phyloP scores from a whole-genome alignment of 2,888 invertebrate species.

The Balanococcus diminutus region DNA sequence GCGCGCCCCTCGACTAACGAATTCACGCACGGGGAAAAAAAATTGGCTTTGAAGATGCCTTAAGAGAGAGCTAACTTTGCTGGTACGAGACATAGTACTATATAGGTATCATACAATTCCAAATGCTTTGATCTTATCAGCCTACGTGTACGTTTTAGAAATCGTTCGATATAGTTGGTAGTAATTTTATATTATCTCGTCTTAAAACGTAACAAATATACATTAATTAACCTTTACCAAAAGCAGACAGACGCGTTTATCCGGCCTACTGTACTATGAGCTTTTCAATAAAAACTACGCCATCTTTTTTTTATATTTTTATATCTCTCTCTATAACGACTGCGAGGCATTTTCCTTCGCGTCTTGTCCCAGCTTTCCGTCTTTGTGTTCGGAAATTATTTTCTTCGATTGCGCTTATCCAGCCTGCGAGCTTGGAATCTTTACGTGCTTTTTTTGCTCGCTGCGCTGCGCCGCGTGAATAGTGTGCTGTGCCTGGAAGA shows the following conservation, averaged over 20 bases:
- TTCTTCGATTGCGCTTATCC: slow-evolving; percentile 5
- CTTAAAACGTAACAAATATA: slow-evolving; percentile 19
- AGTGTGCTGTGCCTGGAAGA: not conserved
- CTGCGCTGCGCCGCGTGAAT: not conserved
- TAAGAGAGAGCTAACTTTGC: not conserved
- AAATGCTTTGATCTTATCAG: slow-evolving; percentile 20
- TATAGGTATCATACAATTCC: slow-evolving; percentile 10
- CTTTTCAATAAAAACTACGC: slow-evolving; percentile 31
- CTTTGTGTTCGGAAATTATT: slow-evolving; percentile 21
- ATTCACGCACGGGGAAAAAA: slow-evolving; percentile 24
- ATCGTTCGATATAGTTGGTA: slow-evolving; percentile 10
- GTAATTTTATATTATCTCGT: slow-evolving; percentile 28
- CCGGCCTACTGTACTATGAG: not conserved
- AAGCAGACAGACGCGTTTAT: slow-evolving; percentile 5
- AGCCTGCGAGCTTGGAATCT: not conserved
- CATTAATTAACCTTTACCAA: not conserved
- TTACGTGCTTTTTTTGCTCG: not conserved
- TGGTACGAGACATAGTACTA: not conserved
- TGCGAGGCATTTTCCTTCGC: not conserved
- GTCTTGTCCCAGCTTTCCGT: not conserved
- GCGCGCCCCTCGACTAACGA: slow-evolving; percentile 1
- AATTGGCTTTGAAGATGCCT: slow-evolving; percentile 31
- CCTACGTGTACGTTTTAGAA: slow-evolving; percentile 1
- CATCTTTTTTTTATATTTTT: not conserved
- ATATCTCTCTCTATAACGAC: not conserved